A percentile compares a stretch with the other conserved stretches of the same genome.
phyloP scores from a whole-genome alignment of 2,888 invertebrate genomes.

The Phrixothrix hirtus region DNA sequence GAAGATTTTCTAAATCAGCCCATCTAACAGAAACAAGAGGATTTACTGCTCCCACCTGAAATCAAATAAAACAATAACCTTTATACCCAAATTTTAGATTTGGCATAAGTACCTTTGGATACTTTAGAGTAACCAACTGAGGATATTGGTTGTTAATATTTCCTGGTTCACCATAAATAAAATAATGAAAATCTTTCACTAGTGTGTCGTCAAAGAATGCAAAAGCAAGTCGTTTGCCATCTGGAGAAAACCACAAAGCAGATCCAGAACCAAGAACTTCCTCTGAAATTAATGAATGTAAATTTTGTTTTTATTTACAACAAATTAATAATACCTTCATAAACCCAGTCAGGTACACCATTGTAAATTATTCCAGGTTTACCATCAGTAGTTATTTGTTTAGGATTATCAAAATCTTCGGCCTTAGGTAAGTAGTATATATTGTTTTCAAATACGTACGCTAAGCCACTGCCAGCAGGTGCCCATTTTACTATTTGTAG shows the following conservation, averaged over 20 bases:
- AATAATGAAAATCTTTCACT: constrained; percentile 68
- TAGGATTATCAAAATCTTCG: constrained; percentile 41
- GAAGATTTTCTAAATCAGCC: constrained; percentile 57
- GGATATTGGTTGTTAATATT: constrained; percentile 69
- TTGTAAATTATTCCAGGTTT: constrained; percentile 71
- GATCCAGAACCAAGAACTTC: constrained; percentile 72
- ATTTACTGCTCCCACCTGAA: constrained; percentile 72
- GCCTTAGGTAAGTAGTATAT: constrained; percentile 63
- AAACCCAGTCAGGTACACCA: constrained; percentile 90
- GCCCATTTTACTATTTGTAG: constrained; percentile 69
- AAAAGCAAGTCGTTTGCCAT: constrained; percentile 69
- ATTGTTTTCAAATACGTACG: constrained; percentile 71
- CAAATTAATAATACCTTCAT: constrained; percentile 66
- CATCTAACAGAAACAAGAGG: constrained; percentile 71
- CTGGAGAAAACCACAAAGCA: constrained; percentile 80
- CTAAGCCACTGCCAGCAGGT: constrained; percentile 59
- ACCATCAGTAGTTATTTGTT: constrained; percentile 62
- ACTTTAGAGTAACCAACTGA: constrained; percentile 66
- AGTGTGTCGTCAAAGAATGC: constrained; percentile 72
- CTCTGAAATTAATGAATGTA: constrained; percentile 62
- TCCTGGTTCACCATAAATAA: constrained; percentile 68
- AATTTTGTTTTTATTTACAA: background rate
- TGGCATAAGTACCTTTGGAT: constrained; percentile 85
- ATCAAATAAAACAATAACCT: no score
- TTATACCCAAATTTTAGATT: no score